Evolutionary conservation across 2,797 vertebrate species (phyloP).

Genomic region (Acridotheres tristis): DNA sequence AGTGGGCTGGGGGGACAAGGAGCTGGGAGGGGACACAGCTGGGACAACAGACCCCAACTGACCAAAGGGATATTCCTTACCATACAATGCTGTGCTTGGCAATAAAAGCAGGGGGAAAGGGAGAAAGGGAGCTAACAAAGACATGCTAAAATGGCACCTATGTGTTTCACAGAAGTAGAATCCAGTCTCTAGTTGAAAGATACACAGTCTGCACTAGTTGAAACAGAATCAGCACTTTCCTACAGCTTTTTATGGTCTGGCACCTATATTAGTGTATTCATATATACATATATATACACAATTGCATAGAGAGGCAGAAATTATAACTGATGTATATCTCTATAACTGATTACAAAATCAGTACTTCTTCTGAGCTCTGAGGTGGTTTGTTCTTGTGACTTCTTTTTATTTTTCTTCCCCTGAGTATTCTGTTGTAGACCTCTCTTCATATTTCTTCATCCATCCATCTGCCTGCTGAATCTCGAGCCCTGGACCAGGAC

Average conservation of each 20-base stretch:
- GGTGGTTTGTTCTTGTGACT: neutral
- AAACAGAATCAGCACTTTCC: neutral
- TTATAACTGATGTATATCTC: neutral
- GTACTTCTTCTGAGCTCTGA: neutral
- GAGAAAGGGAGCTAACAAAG: neutral
- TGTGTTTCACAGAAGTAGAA: neutral
- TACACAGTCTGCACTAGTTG: neutral
- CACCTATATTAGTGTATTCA: accelerated
- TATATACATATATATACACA: neutral
- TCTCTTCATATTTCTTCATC: neutral
- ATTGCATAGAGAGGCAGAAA: neutral
- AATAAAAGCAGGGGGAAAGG: neutral
- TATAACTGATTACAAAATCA: neutral
- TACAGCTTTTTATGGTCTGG: neutral
- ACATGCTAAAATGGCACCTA: neutral
- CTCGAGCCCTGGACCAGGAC: neutral
- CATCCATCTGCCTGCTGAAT: neutral
- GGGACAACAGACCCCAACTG: neutral
- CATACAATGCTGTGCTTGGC: neutral
- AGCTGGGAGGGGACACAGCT: neutral
- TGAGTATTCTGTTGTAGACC: neutral
- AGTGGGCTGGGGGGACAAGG: neutral
- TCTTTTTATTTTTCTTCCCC: too few species aligned
- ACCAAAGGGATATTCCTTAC: neutral
- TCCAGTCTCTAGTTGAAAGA: neutral